Conservation (phyloP, 2,888 invertebrate species). For the Toxonevra muliebris region DNA sequence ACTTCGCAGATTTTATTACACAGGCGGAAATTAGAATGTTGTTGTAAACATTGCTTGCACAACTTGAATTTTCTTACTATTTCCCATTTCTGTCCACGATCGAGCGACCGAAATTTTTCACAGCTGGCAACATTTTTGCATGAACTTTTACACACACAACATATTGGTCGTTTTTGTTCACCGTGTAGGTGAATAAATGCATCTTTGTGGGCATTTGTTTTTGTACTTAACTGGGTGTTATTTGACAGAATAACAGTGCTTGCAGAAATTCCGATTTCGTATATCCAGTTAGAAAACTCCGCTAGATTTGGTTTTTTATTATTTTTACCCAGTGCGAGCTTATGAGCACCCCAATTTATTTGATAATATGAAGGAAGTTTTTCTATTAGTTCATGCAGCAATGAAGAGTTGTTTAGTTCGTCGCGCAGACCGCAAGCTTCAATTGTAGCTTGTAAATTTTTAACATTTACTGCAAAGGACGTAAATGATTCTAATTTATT, state of each 20-base stretch:
- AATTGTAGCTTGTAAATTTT: conserved; percentile 28
- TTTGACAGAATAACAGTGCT: too few relatives aligned
- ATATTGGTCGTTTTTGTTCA: too few relatives aligned
- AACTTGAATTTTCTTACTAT: conserved; percentile 17
- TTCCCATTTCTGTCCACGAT: conserved; percentile 34
- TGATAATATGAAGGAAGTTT: conserved; percentile 35
- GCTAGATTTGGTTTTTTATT: conserved; percentile 28
- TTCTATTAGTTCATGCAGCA: conserved; percentile 33
- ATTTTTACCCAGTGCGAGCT: conserved; percentile 26
- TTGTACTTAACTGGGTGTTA: too few relatives aligned
- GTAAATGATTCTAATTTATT: conserved; percentile 36
- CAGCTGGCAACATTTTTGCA: conserved; percentile 20
- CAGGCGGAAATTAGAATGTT: conserved; percentile 26
- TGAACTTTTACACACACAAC: conserved; percentile 11
- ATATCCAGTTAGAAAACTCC: conserved; percentile 32
- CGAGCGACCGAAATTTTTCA: conserved; percentile 25
- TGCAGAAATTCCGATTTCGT: too few relatives aligned
- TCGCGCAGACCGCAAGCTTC: conserved; percentile 32
- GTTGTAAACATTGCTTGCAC: conserved; percentile 30
- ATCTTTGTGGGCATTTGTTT: too few relatives aligned
- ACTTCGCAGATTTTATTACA: conserved; percentile 22
- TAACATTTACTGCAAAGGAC: conserved; percentile 27
- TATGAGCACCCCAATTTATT: conserved; percentile 31
- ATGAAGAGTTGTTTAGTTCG: conserved; percentile 35
- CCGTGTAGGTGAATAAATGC: too few relatives aligned